Evolutionary conservation across 2,888 invertebrate genomes (phyloP).

Genomic region (Gastracanthus pulcherrimus): DNA sequence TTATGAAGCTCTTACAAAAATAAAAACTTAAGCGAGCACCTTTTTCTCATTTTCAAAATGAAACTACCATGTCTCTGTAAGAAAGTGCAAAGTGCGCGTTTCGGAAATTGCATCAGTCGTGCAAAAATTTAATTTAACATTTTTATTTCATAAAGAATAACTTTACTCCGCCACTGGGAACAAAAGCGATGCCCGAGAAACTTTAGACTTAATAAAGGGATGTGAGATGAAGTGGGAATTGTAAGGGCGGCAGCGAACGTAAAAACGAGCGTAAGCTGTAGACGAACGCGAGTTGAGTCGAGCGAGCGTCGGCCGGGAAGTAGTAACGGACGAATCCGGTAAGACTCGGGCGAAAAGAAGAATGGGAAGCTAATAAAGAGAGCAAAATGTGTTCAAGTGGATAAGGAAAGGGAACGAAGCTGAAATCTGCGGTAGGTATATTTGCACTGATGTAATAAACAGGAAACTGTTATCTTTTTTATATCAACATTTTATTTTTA

Average conservation of each 20-base stretch:
- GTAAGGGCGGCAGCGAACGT: neutral
- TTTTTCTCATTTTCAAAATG: no score
- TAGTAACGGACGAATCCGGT: neutral
- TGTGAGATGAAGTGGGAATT: constrained; percentile 33
- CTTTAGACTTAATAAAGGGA: constrained; percentile 30
- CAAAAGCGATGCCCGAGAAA: neutral
- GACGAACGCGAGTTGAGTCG: no score
- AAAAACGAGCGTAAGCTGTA: neutral
- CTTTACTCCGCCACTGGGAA: neutral
- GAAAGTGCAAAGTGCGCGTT: no score
- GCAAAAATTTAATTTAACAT: neutral
- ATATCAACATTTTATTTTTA: neutral
- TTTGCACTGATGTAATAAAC: neutral
- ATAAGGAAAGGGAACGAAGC: neutral
- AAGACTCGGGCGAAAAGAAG: neutral
- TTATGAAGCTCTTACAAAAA: no score
- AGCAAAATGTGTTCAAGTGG: neutral
- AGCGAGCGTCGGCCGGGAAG: neutral
- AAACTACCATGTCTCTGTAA: no score
- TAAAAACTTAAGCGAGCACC: no score
- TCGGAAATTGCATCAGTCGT: neutral
- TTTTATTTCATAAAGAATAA: neutral
- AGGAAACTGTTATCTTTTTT: neutral
- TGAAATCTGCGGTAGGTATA: neutral
- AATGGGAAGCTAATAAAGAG: constrained; percentile 18